Conservation (phyloP, 2,797 vertebrate genomes). For the Picus viridis region DNA sequence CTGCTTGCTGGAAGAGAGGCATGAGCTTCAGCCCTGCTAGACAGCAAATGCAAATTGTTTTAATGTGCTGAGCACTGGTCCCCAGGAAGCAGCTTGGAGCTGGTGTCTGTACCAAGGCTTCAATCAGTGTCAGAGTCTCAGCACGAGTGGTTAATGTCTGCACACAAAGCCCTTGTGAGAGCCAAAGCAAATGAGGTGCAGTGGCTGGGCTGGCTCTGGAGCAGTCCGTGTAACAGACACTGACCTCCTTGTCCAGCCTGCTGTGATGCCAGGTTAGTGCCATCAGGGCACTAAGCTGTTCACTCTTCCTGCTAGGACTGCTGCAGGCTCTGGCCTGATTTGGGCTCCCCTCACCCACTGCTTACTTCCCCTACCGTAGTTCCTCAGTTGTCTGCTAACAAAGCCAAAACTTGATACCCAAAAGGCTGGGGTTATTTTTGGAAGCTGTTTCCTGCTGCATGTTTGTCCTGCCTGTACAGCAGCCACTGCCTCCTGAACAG, state of each 20-base stretch:
- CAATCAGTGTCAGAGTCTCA: background rate
- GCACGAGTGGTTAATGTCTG: background rate
- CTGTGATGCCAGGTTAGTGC: background rate
- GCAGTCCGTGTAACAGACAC: background rate
- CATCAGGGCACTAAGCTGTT: background rate
- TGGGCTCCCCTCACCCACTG: background rate
- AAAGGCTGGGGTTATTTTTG: background rate
- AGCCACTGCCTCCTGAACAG: background rate
- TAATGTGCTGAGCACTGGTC: background rate
- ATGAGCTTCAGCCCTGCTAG: background rate
- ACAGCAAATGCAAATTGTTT: background rate
- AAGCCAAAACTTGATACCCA: background rate
- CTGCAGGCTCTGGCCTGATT: constrained; percentile 2
- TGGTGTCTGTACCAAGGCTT: background rate
- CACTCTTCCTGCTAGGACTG: background rate
- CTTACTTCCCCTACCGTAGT: background rate
- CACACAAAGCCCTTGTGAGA: background rate
- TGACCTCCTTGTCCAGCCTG: background rate
- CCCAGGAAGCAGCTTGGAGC: background rate
- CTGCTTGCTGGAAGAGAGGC: background rate
- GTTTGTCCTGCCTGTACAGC: background rate
- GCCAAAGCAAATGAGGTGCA: background rate
- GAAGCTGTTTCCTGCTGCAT: background rate
- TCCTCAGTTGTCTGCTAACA: background rate
- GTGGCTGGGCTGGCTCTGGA: fast-evolving